Evolutionary conservation across 2,888 invertebrate species (phyloP).

Genomic region (Chironomus riparius): DNA sequence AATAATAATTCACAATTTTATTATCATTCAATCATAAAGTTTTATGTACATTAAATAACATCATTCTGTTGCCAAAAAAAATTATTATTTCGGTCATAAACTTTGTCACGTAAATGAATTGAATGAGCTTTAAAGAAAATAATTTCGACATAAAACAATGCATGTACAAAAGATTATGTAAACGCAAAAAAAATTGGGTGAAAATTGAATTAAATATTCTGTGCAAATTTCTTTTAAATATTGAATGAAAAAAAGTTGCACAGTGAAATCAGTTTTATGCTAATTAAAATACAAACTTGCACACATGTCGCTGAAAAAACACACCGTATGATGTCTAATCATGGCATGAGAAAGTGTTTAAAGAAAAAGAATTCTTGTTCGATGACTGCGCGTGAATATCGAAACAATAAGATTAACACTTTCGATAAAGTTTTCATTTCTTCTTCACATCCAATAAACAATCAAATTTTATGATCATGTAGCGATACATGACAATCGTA

Average conservation of each 20-base stretch:
- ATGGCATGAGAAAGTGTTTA: not conserved
- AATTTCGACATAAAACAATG: too few species aligned
- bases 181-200: constrained; percentile 33
- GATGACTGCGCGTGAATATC: not conserved
- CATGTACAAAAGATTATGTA: not conserved
- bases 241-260: not conserved
- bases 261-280: not conserved
- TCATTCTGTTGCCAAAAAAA: too few species aligned
- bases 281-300: not conserved
- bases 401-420: not conserved
- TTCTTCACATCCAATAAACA: too few species aligned
- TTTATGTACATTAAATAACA: too few species aligned
- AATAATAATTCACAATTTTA: too few species aligned
- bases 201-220: constrained; percentile 32
- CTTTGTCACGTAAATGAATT: not conserved
- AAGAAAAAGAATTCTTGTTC: not conserved
- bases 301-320: not conserved
- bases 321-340: not conserved
- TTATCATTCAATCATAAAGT: too few species aligned
- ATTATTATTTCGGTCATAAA: not conserved
- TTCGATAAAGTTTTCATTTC: not conserved
- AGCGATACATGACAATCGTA: not conserved
- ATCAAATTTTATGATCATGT: not conserved
- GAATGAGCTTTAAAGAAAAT: too few species aligned
- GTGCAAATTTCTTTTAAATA: not conserved